Percentiles rank a stretch among this genome's conserved stretches.
phyloP scores from a whole-genome alignment of 2,113 vertebrate species.

The Halichoeres trimaculatus region DNA sequence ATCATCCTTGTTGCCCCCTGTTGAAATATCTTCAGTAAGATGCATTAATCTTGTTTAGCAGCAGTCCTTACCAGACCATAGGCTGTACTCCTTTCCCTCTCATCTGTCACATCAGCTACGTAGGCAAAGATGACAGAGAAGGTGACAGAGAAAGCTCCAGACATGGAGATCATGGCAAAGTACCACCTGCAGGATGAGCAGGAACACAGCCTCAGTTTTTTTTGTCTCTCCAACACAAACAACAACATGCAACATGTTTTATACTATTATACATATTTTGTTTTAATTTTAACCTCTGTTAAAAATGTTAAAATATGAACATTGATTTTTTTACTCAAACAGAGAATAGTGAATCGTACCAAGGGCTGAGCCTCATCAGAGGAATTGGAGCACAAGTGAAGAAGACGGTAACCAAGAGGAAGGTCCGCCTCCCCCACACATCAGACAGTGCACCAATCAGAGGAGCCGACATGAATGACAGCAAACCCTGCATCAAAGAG shows the following conservation, averaged over 20 bases:
- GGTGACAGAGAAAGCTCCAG: slow-evolving; percentile 95
- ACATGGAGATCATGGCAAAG: slow-evolving; percentile 95
- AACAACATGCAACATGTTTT: neutral
- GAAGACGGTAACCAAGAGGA: slow-evolving; percentile 91
- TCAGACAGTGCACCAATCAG: slow-evolving; percentile 91
- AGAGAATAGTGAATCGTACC: slow-evolving; percentile 77
- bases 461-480: slow-evolving; percentile 93
- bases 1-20: neutral
- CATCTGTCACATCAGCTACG: slow-evolving; percentile 93
- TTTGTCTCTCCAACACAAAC: neutral
- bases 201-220: neutral
- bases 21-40: too few species aligned
- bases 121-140: slow-evolving; percentile 98
- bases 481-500: slow-evolving; percentile 83
- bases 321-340: too few species aligned
- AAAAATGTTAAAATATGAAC: too few species aligned
- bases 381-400: slow-evolving; percentile 93
- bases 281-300: too few species aligned
- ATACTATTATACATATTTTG: too few species aligned
- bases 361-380: slow-evolving; percentile 91
- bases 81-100: slow-evolving; percentile 90
- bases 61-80: slow-evolving; percentile 90
- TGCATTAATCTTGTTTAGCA: too few species aligned
- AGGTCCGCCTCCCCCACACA: slow-evolving; percentile 90
- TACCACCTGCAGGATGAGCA: slow-evolving; percentile 88